Percentiles rank a stretch among this genome's conserved stretches.
Conservation (phyloP, 2,888 invertebrate species). For the Pterobdella sp. region DNA sequence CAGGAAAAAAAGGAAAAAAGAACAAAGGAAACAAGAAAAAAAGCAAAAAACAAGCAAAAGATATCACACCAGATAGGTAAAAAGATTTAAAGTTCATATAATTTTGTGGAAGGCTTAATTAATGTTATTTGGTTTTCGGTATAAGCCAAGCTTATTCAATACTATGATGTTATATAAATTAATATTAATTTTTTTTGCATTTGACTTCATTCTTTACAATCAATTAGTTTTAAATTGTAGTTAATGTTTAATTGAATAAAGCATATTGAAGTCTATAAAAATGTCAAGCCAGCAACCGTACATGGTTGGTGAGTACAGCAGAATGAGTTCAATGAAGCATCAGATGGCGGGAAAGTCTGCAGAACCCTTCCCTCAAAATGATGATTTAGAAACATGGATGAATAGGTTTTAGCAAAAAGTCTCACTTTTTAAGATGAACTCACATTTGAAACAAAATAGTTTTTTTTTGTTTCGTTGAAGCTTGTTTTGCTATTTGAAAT, state of each 20-base stretch:
- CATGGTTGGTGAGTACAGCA: slow-evolving; percentile 3
- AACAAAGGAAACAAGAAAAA: slow-evolving; percentile 58
- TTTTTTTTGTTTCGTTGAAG: too few species aligned
- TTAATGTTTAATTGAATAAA: background rate
- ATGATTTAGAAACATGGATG: slow-evolving; percentile 28
- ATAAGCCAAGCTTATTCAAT: background rate
- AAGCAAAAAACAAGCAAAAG: slow-evolving; percentile 77
- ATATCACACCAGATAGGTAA: slow-evolving; percentile 72
- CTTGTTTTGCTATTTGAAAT: too few species aligned
- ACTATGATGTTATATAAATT: too few species aligned
- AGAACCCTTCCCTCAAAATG: slow-evolving; percentile 9
- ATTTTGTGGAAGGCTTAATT: background rate
- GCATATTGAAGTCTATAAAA: background rate
- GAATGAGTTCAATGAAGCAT: slow-evolving; percentile 9
- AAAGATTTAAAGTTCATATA: background rate
- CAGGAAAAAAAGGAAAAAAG: slow-evolving; percentile 6
- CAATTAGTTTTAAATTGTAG: background rate
- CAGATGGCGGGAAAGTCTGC: background rate
- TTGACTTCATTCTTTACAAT: background rate
- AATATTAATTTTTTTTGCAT: background rate
- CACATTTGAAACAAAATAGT: too few species aligned
- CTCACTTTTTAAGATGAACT: too few species aligned
- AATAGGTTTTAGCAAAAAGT: slow-evolving; percentile 22
- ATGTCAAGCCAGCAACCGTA: background rate
- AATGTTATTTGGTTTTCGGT: background rate